Percentiles rank a stretch among this genome's conserved stretches.
Conservation (phyloP, 1,140 invertebrate genomes). For the Leguminivora glycinivorella region DNA sequence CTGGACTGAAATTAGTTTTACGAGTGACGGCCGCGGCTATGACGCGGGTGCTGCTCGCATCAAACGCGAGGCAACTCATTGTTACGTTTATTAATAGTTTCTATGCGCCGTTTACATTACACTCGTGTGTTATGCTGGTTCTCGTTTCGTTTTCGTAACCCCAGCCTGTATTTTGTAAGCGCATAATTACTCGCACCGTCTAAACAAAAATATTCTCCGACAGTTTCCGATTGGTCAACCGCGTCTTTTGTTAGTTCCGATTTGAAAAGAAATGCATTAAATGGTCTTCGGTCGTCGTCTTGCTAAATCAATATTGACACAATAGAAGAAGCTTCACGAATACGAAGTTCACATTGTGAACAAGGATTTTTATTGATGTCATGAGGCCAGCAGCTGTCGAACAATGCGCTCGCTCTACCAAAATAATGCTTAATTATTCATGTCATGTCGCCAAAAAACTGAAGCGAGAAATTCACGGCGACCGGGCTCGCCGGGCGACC, state of each 20-base stretch:
- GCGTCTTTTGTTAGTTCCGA: conserved; percentile 5
- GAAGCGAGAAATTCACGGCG: conserved; percentile 52
- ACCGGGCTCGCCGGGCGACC: conserved; percentile 56
- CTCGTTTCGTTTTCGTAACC: conserved; percentile 56
- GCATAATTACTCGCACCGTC: conserved; percentile 36
- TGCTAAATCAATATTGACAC: conserved; percentile 39
- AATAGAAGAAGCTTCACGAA: conserved; percentile 39
- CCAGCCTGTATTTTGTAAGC: conserved; percentile 49
- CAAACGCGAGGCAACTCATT: conserved; percentile 64
- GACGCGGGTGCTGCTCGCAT: conserved; percentile 59
- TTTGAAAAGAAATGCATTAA: conserved; percentile 31
- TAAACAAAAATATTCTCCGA: conserved; percentile 21
- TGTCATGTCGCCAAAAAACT: conserved; percentile 58
- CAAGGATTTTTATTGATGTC: conserved; percentile 58
- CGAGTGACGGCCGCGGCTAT: conserved; percentile 59
- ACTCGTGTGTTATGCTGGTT: conserved; percentile 50
- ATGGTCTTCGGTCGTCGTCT: conserved; percentile 34
- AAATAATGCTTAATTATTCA: conserved; percentile 67
- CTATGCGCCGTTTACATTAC: conserved; percentile 62
- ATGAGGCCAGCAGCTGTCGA: conserved; percentile 55
- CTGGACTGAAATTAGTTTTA: conserved; percentile 68
- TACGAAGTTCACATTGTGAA: conserved; percentile 32
- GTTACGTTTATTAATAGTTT: conserved; percentile 75
- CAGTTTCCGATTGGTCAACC: conserved; percentile 18
- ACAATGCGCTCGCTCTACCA: conserved; percentile 54